Conservation (phyloP, 2,797 vertebrate species). For the Dromococcyx pavoninus region DNA sequence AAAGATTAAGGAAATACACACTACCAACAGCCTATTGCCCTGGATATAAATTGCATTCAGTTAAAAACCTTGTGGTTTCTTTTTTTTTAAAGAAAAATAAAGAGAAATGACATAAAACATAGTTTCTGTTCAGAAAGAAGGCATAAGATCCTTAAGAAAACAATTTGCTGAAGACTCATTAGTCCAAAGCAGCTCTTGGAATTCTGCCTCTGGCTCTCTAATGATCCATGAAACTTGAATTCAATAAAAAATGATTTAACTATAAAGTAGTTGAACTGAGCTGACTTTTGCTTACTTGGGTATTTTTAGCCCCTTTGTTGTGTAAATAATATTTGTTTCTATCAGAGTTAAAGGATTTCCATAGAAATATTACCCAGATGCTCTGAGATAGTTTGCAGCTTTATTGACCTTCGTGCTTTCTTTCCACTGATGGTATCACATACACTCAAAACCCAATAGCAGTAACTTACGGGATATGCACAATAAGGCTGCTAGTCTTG, state of each 20-base stretch:
- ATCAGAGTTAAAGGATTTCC: slow-evolving; percentile 40
- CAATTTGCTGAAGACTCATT: slow-evolving; percentile 78
- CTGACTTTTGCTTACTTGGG: slow-evolving; percentile 53
- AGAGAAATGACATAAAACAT: slow-evolving; percentile 26
- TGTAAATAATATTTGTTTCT: slow-evolving; percentile 72
- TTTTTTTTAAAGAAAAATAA: not conserved
- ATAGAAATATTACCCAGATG: slow-evolving; percentile 21
- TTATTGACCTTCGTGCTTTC: slow-evolving; percentile 47
- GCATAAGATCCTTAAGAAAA: slow-evolving; percentile 64
- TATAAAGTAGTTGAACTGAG: slow-evolving; percentile 65
- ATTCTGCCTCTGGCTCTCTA: slow-evolving; percentile 72
- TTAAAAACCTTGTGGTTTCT: not conserved
- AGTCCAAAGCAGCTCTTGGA: slow-evolving; percentile 71
- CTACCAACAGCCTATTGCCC: not conserved
- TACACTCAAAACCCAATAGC: slow-evolving; percentile 32
- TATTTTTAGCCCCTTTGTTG: slow-evolving; percentile 61
- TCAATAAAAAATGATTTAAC: slow-evolving; percentile 81
- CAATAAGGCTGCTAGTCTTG: slow-evolving; percentile 62
- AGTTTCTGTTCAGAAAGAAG: slow-evolving; percentile 38
- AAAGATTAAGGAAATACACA: not conserved
- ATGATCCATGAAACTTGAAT: slow-evolving; percentile 80
- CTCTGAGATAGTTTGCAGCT: slow-evolving; percentile 22
- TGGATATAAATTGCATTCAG: slow-evolving; percentile 40
- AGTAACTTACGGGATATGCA: slow-evolving; percentile 64
- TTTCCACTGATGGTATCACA: not conserved